phyloP scores from a whole-genome alignment of 2,113 vertebrate genomes.

The Alces alces region DNA sequence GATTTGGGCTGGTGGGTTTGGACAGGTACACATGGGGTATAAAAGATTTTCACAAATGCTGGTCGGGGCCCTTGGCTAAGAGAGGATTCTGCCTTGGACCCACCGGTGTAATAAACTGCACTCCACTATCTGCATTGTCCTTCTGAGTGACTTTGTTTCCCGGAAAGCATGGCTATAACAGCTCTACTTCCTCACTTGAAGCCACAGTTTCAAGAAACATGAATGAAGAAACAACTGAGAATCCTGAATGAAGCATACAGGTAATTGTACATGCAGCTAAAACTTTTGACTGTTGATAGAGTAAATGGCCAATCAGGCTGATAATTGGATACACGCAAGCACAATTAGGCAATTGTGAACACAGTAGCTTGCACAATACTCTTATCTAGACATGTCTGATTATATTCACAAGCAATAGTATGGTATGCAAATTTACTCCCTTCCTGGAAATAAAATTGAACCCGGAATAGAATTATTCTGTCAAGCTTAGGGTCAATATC shows the following conservation, averaged over 20 bases:
- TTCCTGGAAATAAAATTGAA: not conserved
- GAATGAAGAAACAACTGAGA: not conserved
- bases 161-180: no score
- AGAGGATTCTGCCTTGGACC: no score
- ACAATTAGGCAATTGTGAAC: slow-evolving; percentile 28
- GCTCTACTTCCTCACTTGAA: not conserved
- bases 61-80: no score
- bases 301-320: slow-evolving; percentile 1
- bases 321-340: slow-evolving; percentile 25
- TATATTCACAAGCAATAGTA: not conserved
- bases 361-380: not conserved
- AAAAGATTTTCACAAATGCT: no score
- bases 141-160: no score
- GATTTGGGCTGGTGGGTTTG: no score
- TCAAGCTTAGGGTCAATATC: not conserved
- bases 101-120: no score
- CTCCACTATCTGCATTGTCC: no score
- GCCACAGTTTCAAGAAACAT: not conserved
- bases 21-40: no score
- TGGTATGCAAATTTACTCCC: not conserved
- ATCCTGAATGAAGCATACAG: not conserved
- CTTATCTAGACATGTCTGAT: not conserved
- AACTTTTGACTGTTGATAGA: not conserved
- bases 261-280: not conserved
- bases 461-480: not conserved